Evolutionary conservation across 2,888 invertebrate genomes (phyloP).

Genomic region (Drosophila kokeensis): DNA sequence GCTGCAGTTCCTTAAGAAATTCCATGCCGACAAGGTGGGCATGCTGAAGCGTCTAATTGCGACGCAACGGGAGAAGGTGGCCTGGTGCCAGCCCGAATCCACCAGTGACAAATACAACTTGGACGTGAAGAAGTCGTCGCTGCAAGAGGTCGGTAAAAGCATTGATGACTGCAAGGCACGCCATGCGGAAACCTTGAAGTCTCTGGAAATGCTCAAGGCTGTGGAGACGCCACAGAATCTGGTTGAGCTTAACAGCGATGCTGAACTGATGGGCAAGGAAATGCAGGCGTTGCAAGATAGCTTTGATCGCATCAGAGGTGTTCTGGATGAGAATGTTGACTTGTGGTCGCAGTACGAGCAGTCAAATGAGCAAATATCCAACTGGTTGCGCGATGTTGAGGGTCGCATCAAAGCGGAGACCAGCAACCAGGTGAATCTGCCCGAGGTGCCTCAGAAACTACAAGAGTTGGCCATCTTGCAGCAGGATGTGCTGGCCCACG

Average conservation of each 20-base stretch:
- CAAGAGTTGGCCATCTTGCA: conserved; percentile 88
- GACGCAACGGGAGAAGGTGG: conserved; percentile 93
- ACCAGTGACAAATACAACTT: conserved; percentile 96
- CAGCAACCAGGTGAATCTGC: conserved; percentile 89
- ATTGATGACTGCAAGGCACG: conserved; percentile 90
- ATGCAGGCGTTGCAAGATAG: conserved; percentile 89
- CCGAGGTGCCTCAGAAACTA: conserved; percentile 89
- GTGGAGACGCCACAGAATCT: conserved; percentile 91
- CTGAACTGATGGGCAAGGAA: conserved; percentile 89
- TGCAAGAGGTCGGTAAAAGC: conserved; percentile 91
- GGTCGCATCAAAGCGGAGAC: conserved; percentile 90
- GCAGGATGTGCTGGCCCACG: conserved; percentile 88
- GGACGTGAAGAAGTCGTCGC: conserved; percentile 94
- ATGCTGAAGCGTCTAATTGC: conserved; percentile 92
- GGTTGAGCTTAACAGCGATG: conserved; percentile 89
- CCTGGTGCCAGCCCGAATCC: conserved; percentile 95
- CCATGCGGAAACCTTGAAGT: conserved; percentile 89
- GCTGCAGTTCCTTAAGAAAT: conserved; percentile 93
- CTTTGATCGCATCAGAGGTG: conserved; percentile 88
- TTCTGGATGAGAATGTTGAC: conserved; percentile 89
- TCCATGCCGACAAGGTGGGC: conserved; percentile 93
- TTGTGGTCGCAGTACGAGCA: conserved; percentile 93
- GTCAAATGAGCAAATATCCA: conserved; percentile 90
- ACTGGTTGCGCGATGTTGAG: conserved; percentile 93
- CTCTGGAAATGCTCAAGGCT: conserved; percentile 89